phyloP scores from a whole-genome alignment of 2,113 vertebrate genomes.

The Pristiophorus japonicus region DNA sequence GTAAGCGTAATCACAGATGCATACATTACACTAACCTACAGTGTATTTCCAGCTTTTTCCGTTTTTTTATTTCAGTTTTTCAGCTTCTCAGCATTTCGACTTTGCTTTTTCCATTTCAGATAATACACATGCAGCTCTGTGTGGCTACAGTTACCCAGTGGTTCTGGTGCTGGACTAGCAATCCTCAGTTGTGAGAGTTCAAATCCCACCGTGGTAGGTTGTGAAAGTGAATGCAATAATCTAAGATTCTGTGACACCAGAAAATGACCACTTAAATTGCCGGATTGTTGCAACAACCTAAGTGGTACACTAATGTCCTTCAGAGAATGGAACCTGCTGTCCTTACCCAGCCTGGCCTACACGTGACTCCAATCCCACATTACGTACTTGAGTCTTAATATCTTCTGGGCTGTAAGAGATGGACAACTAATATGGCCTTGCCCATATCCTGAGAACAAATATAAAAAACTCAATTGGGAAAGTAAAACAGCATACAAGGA shows the following conservation, averaged over 20 bases:
- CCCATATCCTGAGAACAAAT: not conserved
- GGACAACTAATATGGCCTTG: not conserved
- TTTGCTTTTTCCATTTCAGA: not conserved
- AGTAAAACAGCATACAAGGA: not conserved
- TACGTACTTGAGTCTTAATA: not conserved
- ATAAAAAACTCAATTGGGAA: not conserved
- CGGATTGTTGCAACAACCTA: not conserved
- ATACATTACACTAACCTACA: too few species aligned
- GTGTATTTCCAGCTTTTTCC: not conserved
- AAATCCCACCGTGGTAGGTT: not conserved
- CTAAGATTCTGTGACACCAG: not conserved
- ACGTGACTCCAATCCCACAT: not conserved
- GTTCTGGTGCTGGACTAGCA: not conserved
- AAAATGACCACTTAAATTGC: not conserved
- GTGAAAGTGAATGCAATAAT: not conserved
- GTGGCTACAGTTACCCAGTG: not conserved
- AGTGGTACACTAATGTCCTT: not conserved
- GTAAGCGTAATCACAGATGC: too few species aligned
- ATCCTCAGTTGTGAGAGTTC: not conserved
- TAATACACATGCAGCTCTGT: not conserved
- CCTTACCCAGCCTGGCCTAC: not conserved
- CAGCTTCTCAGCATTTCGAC: not conserved
- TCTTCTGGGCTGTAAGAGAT: not conserved
- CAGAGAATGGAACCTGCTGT: not conserved
- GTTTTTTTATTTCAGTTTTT: not conserved